Base-by-base conservation (phyloP, 2,888 invertebrate species). In the Eutolmus rufibarbis region DNA sequence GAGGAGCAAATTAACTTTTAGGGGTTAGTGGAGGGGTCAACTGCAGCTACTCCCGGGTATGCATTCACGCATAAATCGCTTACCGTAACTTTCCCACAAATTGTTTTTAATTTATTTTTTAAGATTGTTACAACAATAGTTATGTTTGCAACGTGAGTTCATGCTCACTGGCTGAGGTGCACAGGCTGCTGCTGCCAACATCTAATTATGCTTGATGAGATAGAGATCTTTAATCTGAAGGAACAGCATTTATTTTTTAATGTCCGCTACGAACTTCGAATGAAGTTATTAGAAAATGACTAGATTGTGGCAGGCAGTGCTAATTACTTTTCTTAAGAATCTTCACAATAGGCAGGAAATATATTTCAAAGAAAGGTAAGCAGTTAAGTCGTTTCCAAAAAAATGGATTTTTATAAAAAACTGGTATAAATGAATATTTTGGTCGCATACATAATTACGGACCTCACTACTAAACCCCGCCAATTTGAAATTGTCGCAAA, bases 11-110 rank as follows among this genome's bases (percentile, higher is more conserved):
- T 79, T 79, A 31, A 79, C 51, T 79, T 79, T 79, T 43, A 79
- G 31, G 79, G 74, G 79, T 40, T 79, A 79, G 28, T 40, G 28
- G 46, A 46, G 79, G 46, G 79, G 79, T 79, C 79, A 79, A 79
- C 79, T 51, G 34, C 28, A 23, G 14, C 34, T 31, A 79, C 79
- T 28, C 14, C 40, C 46, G 43, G 28, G 79, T 79, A 28, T 46
- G 79, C 46, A 43, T 46, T 79, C 79, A 79, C 79, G 79, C 79
- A 79, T 31, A 43, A 46, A 28, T 37, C 40, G 28, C 28, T 51
- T 43, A 23, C 43, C 46, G 79, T 16, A 79, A 43, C 43, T 79
- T 79, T 79, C 79, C 19, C 79, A 46, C 12, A 23, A 79, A 43
- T 46, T 46, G 23, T 79, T 79, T 74, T 77, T 77, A 37, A 77